These are phyloP conservation scores for Sebastes taczanowskii DNA, from an alignment of 2,797 vertebrate species.

Conservation along the genomic window DNA sequence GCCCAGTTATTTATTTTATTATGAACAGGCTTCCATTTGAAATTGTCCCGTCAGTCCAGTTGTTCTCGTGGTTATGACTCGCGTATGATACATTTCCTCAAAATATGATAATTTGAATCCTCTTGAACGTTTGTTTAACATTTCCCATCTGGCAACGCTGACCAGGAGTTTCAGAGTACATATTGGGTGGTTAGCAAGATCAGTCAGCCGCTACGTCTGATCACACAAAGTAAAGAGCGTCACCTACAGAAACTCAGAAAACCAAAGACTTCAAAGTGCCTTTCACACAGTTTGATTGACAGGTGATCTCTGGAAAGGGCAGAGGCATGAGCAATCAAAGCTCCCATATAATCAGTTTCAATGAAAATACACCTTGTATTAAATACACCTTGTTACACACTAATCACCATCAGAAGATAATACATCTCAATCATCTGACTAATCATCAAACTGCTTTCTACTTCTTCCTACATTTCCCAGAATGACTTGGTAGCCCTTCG, in stretches of 20 bases:
- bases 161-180: background rate
- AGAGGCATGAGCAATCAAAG: background rate
- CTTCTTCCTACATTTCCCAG: constrained; percentile 13
- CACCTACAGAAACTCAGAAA: background rate
- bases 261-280: background rate
- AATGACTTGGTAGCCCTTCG: background rate
- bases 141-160: no score
- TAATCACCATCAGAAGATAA: background rate
- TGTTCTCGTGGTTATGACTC: no score
- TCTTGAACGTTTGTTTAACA: no score
- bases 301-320: background rate
- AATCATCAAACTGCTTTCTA: background rate
- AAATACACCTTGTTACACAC: background rate
- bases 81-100: no score
- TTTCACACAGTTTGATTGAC: background rate
- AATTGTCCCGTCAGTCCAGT: no score
- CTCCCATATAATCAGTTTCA: background rate
- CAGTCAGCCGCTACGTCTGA: background rate
- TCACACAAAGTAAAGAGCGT: background rate
- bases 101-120: no score
- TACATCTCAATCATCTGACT: background rate
- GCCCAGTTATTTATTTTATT: no score
- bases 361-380: background rate
- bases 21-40: no score
- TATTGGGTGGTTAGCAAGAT: background rate